Evolutionary conservation across 2,888 invertebrate genomes (phyloP).

Genomic region (Thereva nobilitata): DNA sequence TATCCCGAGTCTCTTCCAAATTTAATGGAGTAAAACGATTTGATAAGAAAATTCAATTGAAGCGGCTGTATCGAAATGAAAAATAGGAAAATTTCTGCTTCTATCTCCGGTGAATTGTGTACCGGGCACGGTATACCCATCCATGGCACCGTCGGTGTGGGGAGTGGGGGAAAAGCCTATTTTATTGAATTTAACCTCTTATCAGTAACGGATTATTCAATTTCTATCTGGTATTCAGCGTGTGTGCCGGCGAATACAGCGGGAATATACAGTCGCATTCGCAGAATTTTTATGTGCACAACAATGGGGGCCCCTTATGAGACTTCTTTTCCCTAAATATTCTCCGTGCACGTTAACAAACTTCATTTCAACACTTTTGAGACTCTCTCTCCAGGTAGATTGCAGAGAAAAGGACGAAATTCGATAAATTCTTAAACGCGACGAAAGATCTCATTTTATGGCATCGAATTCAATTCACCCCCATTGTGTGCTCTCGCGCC

Average conservation of each 20-base stretch:
- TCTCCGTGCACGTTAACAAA: constrained; percentile 26
- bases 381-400: constrained; percentile 22
- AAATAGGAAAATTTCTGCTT: constrained; percentile 18
- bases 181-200: constrained; percentile 37
- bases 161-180: constrained; percentile 34
- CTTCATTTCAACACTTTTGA: constrained; percentile 34
- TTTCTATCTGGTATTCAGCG: constrained; percentile 34
- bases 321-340: constrained; percentile 13
- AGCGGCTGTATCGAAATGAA: constrained; percentile 24
- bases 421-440: constrained; percentile 35
- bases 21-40: constrained; percentile 32
- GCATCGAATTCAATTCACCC: not conserved
- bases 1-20: constrained; percentile 17
- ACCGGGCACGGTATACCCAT: not conserved
- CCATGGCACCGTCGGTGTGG: too few relatives aligned
- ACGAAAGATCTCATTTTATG: constrained; percentile 3
- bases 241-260: constrained; percentile 15
- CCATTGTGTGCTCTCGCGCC: constrained; percentile 3
- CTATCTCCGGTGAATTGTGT: constrained; percentile 33
- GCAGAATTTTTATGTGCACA: constrained; percentile 31
- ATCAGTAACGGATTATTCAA: constrained; percentile 38
- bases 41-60: constrained; percentile 32
- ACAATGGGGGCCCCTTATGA: constrained; percentile 27
- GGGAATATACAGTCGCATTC: constrained; percentile 4
- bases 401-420: constrained; percentile 12